Conservation (phyloP, 2,797 vertebrate species). For the Molossus molossus region DNA sequence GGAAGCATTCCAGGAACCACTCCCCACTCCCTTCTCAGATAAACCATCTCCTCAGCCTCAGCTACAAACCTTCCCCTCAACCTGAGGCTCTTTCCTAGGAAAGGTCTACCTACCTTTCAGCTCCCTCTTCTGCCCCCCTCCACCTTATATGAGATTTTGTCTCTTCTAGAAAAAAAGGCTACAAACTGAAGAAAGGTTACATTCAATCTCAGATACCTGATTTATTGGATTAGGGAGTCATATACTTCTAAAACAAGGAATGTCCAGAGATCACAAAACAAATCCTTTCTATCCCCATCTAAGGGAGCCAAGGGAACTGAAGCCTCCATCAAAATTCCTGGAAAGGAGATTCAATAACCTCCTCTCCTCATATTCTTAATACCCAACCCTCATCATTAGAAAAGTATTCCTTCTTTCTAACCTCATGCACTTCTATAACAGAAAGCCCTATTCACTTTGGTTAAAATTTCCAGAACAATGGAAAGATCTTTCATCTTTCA, state of each 20-base stretch:
- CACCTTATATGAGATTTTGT: not conserved
- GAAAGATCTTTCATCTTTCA: slow-evolving; percentile 22
- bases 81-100: not conserved
- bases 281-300: not conserved
- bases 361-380: not conserved
- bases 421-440: not conserved
- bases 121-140: not conserved
- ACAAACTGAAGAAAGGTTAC: not conserved
- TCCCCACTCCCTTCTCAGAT: not conserved
- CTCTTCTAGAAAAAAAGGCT: not conserved
- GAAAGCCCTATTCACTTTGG: not conserved
- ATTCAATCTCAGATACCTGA: slow-evolving; percentile 15
- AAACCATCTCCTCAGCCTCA: not conserved
- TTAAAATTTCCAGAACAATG: slow-evolving; percentile 32
- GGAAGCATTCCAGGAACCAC: not conserved
- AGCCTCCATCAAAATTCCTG: slow-evolving; percentile 44
- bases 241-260: slow-evolving; percentile 39
- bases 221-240: slow-evolving; percentile 62
- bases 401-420: slow-evolving; percentile 37
- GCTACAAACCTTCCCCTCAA: not conserved
- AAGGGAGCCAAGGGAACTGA: not conserved
- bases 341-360: slow-evolving; percentile 19
- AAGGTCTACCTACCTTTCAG: not conserved
- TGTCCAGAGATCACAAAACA: slow-evolving; percentile 25
- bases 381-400: not conserved